Evolutionary conservation across 2,113 vertebrate genomes (phyloP).

Genomic region (Theropithecus gelada): DNA sequence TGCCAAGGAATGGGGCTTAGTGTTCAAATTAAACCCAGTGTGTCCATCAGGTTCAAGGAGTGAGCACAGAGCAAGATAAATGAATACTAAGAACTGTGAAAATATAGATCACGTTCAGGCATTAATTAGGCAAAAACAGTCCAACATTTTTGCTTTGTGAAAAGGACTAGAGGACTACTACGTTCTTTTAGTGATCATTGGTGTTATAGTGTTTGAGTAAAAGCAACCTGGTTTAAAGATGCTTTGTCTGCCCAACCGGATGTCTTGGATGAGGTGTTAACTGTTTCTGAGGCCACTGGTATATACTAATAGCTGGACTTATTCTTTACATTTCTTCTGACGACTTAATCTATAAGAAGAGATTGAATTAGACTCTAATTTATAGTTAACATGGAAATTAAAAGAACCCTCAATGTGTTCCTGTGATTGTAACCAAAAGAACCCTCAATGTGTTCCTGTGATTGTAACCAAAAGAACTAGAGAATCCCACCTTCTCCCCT

Average conservation of each 20-base stretch:
- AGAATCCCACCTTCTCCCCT: not conserved
- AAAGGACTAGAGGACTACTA: not conserved
- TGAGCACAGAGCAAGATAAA: not conserved
- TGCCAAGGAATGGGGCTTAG: not conserved
- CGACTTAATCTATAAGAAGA: not conserved
- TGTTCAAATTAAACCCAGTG: slow-evolving; percentile 8
- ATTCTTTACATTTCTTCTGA: slow-evolving; percentile 16
- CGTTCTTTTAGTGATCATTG: not conserved
- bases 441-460: not conserved
- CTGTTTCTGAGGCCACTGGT: not conserved
- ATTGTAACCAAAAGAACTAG: not conserved
- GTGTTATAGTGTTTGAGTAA: not conserved
- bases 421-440: not conserved
- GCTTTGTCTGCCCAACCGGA: not conserved
- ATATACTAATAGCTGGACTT: not conserved
- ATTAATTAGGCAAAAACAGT: not conserved
- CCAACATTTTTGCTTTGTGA: not conserved
- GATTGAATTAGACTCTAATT: not conserved
- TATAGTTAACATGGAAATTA: not conserved
- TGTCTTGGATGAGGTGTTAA: not conserved
- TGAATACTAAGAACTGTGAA: slow-evolving; percentile 26
- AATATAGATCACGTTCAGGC: not conserved
- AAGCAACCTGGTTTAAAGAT: not conserved
- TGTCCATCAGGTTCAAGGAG: not conserved
- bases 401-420: slow-evolving; percentile 6